Evolutionary conservation across 2,113 vertebrate genomes (phyloP), one percentile per base, ranked within the genome.

Genomic region (Chitala chitala): DNA sequence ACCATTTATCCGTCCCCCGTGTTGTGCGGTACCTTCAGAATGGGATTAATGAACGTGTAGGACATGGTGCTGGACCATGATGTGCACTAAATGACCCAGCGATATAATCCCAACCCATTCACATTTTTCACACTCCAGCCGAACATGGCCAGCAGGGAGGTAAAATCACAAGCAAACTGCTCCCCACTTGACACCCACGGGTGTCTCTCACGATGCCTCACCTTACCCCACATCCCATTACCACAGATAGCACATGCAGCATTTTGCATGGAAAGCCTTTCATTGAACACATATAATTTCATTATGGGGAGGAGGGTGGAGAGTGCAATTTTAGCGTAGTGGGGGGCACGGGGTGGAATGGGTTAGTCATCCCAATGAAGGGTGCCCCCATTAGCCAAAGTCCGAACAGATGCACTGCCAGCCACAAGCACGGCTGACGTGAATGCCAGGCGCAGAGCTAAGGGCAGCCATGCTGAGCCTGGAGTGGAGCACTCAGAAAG

Each of bases 101-200:
- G 55, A 55, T 55, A 71, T 71, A 54, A 55, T 51, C 31, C 46
- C 68, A 33, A 33, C 46, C 68, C 44, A 69, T 53, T 69, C 68
- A 69, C 53, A 69, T 50, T 69, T 38, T 54, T 71, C 51, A 71
- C 55, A 55, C 46, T 71, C 31, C 24, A 71, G 69, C 50, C 55
- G 69, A 71, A 71, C 38, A 51, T 31, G 55, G 69, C 31, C 50
- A 55, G n/a, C 20, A 6, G 36, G 51, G 69, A 51, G 46, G 53
- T 33, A 48, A 26, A 69, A 53, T 69, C 53, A 69, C 17, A 48
- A 48, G 46, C 68, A 51, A 48, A 51, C n/a, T 55, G 54, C 31
- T 55, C 51, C 51, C n/a, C 5, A n/a, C n/a, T n/a, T n/a, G n/a
- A n/a, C n/a, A n/a, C n/a, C n/a, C n/a, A n/a, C n/a, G n/a, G n/a